A percentile compares a stretch with the other conserved stretches of the same genome.
These are phyloP conservation scores for Ceratitis capitata DNA, from an alignment of 1,140 invertebrate genomes.

Conservation along the genomic window DNA sequence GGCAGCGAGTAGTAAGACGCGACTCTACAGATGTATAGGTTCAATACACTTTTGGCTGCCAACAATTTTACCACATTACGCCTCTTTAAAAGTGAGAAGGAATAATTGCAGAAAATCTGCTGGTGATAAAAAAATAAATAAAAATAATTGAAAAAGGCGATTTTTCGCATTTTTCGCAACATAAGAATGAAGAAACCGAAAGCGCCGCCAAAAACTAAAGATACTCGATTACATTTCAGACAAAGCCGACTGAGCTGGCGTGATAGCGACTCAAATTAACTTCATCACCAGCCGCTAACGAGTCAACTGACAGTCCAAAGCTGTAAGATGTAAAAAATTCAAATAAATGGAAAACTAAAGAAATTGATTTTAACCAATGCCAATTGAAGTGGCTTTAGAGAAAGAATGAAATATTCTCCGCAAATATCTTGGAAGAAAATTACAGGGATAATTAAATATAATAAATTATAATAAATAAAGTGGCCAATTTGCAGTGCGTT, in stretches of 20 bases:
- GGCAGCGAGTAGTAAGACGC: neutral
- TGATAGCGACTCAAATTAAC: no score
- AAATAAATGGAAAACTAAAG: no score
- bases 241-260: neutral
- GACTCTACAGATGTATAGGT: neutral
- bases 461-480: neutral
- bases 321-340: no score
- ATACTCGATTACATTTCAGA: neutral
- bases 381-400: no score
- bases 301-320: no score
- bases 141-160: neutral
- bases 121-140: neutral
- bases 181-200: neutral
- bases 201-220: neutral
- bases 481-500: neutral
- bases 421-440: neutral
- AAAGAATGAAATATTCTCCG: no score
- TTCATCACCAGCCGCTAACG: no score
- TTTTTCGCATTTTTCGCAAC: no score
- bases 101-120: slow-evolving; percentile 28
- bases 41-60: neutral
- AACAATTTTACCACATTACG: neutral
- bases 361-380: no score
- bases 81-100: neutral
- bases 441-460: neutral